phyloP scores from a whole-genome alignment of 2,797 vertebrate species.

The Rhincodon typus region DNA sequence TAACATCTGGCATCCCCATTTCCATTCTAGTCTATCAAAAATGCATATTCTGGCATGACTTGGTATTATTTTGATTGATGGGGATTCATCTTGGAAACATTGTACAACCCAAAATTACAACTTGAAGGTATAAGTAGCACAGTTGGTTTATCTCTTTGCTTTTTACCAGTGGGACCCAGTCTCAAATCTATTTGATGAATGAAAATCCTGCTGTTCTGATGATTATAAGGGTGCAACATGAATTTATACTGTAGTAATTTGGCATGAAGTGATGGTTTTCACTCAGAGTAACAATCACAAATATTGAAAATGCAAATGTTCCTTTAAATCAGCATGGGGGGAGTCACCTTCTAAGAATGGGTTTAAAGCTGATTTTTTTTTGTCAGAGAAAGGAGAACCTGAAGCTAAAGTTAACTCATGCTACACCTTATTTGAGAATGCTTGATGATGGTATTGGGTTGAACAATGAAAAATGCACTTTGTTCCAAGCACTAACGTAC shows the following conservation, averaged over 20 bases:
- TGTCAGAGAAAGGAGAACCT: background rate
- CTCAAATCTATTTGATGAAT: background rate
- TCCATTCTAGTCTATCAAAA: background rate
- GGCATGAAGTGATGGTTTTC: background rate
- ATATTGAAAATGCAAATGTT: background rate
- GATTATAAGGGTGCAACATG: background rate
- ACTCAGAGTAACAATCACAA: background rate
- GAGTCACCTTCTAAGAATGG: background rate
- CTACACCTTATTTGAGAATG: background rate
- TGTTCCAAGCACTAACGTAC: background rate
- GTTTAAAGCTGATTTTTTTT: background rate
- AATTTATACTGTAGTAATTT: background rate
- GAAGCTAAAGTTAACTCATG: background rate
- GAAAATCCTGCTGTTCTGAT: background rate
- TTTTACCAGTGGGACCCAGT: background rate
- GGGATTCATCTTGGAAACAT: background rate
- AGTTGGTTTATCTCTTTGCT: background rate
- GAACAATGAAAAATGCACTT: background rate
- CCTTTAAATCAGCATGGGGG: background rate
- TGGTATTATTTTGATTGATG: background rate
- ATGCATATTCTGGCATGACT: background rate
- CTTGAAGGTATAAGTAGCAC: background rate
- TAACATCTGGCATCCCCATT: background rate
- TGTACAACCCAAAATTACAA: background rate
- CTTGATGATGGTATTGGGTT: background rate